A percentile compares a stretch with the other conserved stretches of the same genome.
Evolutionary conservation across 1,140 invertebrate species (phyloP).

Genomic region (Ephestia elutella): DNA sequence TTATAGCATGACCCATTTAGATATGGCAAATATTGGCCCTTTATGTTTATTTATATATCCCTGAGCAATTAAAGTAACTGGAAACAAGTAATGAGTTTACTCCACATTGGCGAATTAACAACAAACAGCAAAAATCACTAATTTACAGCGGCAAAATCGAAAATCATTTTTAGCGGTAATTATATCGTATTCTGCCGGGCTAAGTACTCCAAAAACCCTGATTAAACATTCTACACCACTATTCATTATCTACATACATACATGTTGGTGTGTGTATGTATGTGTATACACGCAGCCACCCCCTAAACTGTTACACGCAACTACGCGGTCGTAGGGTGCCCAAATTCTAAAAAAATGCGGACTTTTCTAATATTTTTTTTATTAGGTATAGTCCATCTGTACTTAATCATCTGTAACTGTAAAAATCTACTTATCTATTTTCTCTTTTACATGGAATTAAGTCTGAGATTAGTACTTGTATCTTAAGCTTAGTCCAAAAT

Average conservation of each 20-base stretch:
- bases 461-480: too few relatives aligned
- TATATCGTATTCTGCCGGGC: slow-evolving; percentile 65
- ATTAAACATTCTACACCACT: slow-evolving; percentile 71
- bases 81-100: neutral
- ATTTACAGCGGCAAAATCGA: slow-evolving; percentile 22
- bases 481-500: too few relatives aligned
- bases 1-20: too few relatives aligned
- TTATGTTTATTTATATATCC: too few relatives aligned
- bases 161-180: slow-evolving; percentile 63
- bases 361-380: neutral
- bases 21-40: too few relatives aligned
- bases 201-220: slow-evolving; percentile 70
- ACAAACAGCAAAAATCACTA: slow-evolving; percentile 5
- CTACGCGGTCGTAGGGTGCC: slow-evolving; percentile 25
- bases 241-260: slow-evolving; percentile 60
- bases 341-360: neutral
- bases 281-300: slow-evolving; percentile 25
- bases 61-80: neutral
- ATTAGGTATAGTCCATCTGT: neutral
- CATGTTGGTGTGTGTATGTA: slow-evolving; percentile 32
- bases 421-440: too few relatives aligned
- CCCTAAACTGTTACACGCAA: slow-evolving; percentile 69
- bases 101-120: too few relatives aligned
- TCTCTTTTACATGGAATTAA: too few relatives aligned
- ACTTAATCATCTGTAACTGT: too few relatives aligned